These are phyloP conservation scores for Eulemur coronatus DNA, from an alignment of 2,797 vertebrate genomes.

Conservation along the genomic window DNA sequence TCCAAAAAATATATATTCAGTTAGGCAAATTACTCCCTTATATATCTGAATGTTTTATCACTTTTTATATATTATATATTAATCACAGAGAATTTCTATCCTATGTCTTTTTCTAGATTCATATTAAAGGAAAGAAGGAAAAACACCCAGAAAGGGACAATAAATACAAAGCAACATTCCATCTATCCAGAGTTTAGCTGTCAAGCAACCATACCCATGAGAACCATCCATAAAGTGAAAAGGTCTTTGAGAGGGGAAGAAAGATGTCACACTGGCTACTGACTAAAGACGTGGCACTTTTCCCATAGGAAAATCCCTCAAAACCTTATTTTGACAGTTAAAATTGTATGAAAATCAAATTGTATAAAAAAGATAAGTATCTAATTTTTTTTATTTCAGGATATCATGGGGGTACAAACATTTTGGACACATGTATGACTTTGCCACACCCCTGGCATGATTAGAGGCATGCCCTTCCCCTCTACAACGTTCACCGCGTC, in stretches of 20 bases:
- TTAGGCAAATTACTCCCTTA: background rate
- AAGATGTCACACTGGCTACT: background rate
- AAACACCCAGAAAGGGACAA: background rate
- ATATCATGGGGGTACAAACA: too few species aligned
- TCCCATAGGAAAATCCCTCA: background rate
- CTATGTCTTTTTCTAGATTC: background rate
- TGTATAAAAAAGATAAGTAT: background rate
- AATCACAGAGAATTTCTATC: background rate
- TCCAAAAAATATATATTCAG: background rate
- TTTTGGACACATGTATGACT: too few species aligned
- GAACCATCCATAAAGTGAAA: background rate
- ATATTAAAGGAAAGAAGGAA: background rate
- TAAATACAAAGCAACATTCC: background rate
- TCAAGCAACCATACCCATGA: background rate
- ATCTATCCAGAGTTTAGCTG: background rate
- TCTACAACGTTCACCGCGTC: too few species aligned
- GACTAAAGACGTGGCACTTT: background rate
- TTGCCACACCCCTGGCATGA: too few species aligned
- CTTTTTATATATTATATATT: background rate
- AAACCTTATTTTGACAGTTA: slow-evolving; percentile 9
- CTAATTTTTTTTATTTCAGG: background rate
- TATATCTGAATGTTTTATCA: background rate
- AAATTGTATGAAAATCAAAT: background rate
- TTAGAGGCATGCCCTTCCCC: too few species aligned
- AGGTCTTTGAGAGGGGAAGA: background rate